Evolutionary conservation across 2,888 invertebrate genomes (phyloP), one percentile per base, ranked within the genome.

Genomic region (Halocaridina rubra): DNA sequence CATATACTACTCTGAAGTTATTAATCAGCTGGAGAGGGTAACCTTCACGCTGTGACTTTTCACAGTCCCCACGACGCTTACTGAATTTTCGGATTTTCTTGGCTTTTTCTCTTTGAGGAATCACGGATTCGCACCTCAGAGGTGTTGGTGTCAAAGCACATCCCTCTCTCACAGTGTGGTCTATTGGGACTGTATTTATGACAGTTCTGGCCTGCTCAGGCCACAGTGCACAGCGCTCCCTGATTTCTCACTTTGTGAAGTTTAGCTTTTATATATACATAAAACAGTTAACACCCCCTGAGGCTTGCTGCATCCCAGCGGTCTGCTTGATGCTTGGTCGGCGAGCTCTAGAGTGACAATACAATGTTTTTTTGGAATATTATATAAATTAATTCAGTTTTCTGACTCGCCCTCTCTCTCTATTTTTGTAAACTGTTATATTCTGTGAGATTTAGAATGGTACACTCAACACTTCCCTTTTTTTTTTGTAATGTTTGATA

Each of bases 1-100:
- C 29, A 80, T 81, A 79, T 87, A 85, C 87, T 87, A 87, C 85
- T 87, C 87, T n/a, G 87, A 87, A 85, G 87, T 87, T 71, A 87
- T 87, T 80, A 85, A 85, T 74, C 87, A 87, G 72, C 81, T 87
- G 79, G 87, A 87, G 84, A 78, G 87, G 87, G 87, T 87, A 87
- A 87, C 80, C 75, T 80, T 27, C 39, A 33, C 32, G 76, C 76
- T 19, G 59, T 24, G 27, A 19, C 46, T 27, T 24, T 69, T 53
- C n/a, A 19, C 53, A n/a, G 27, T n/a, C n/a, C 29, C 69, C 69
- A 69, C 69, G 69, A 69, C 69, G 69, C 69, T 69, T 53, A 53
- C 53, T 53, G 53, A 30, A 30, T 71, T 71, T 30, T 30, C 71
- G 16, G 7, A 22, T 10, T 39, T 39, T 75, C 53, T 76, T 76